Base-by-base conservation (phyloP, 2,888 invertebrate species). In the Orthosia gothica region DNA sequence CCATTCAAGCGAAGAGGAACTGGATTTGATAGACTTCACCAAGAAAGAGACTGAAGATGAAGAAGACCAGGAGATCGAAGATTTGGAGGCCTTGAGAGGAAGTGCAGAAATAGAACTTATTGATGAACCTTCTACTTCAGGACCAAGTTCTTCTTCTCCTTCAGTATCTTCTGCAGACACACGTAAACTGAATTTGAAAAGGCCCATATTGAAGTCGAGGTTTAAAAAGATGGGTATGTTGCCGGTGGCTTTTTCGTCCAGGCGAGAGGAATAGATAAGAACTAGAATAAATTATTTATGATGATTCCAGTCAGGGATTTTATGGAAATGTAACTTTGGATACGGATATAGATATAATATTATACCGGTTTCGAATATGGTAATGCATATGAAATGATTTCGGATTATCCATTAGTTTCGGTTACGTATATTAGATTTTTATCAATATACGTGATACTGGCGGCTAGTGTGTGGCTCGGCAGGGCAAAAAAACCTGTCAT, bases 211-310 rank as follows among this genome's bases (percentile, higher is more conserved):
- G 5, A 92, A 91, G 71, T 92, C 93, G 0, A 91, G 90, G 23
- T 91, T 94, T 18, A 92, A 90, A 69, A 87, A 89, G 4, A 81
- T 92, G 88, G 94, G 94, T 0, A 90, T 93, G 82, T 74, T 92
- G 52, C 81, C 86, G 0, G 79, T 93, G 0, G 92, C 91, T 40
- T 40, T 40, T 40, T 40, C 40, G 7, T 7, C 40, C 40, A 40
- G 40, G 40, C 40, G 40, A 40, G 40, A 40, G 40, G 40, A 40
- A 40, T 40, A 40, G 40, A 40, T 40, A 40, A 40, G 9, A 9
- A 40, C 40, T 40, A 40, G 40, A 40, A 40, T 40, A 40, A 40
- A 9, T 9, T 9, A 40, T 40, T 40, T 40, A 40, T 40, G 40
- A 40, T 9, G 40, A 40, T 40, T 1, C 9, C 40, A 9, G 40